Evolutionary conservation across 1,140 invertebrate genomes (phyloP).

Genomic region (Aphaenogaster ashmeadi): DNA sequence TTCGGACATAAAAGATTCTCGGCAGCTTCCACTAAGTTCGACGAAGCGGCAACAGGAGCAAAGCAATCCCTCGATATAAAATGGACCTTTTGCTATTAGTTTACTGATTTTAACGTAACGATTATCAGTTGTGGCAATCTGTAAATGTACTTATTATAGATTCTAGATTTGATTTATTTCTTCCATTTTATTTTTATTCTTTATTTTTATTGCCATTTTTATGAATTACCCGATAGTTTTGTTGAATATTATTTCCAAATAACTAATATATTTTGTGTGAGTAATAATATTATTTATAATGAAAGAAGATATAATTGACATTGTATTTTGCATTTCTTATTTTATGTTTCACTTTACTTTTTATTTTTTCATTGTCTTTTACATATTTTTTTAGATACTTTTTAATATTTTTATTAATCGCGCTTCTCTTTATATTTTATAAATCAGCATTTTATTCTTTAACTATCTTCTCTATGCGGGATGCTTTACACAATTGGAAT

Average conservation of each 20-base stretch:
- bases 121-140: not conserved
- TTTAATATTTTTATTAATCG: not conserved
- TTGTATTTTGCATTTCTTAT: not conserved
- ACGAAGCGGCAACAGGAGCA: not conserved
- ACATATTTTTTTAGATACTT: not conserved
- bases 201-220: not conserved
- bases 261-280: not conserved
- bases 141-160: not conserved
- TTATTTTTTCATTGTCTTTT: too few species aligned
- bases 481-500: too few species aligned
- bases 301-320: not conserved
- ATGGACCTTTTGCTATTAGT: slow-evolving; percentile 9
- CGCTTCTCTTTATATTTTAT: not conserved
- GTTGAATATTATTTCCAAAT: not conserved
- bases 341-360: too few species aligned
- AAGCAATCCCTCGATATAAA: slow-evolving; percentile 17
- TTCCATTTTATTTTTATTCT: not conserved
- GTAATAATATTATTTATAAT: not conserved
- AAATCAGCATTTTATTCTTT: not conserved
- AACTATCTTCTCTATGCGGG: not conserved
- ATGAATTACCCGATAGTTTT: not conserved
- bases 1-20: slow-evolving; percentile 50
- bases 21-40: not conserved
- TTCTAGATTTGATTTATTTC: not conserved
- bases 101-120: not conserved